A percentile compares a stretch with the other conserved stretches of the same genome.
These are phyloP conservation scores for Pasiphila rectangulata DNA, from an alignment of 2,888 invertebrate species.

Conservation along the genomic window DNA sequence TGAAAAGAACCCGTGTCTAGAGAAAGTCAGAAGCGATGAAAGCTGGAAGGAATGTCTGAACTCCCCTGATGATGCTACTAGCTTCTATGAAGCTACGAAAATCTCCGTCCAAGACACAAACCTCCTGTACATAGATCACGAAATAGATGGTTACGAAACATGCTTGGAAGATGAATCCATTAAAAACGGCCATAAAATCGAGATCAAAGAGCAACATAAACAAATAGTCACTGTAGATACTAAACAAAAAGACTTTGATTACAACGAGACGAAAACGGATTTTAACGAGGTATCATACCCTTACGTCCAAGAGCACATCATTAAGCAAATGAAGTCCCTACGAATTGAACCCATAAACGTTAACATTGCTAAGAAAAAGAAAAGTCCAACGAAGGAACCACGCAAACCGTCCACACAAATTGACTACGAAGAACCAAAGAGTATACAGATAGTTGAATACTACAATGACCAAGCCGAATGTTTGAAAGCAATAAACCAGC, in stretches of 20 bases:
- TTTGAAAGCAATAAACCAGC: constrained; percentile 73
- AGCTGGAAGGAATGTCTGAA: constrained; percentile 71
- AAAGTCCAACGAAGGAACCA: constrained; percentile 64
- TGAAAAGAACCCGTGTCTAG: constrained; percentile 43
- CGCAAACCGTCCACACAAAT: constrained; percentile 59
- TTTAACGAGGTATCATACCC: constrained; percentile 56
- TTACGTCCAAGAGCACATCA: constrained; percentile 73
- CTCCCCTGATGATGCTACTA: constrained; percentile 56
- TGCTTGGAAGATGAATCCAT: constrained; percentile 82
- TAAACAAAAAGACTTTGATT: constrained; percentile 53
- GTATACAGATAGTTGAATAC: constrained; percentile 75
- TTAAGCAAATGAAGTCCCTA: constrained; percentile 75
- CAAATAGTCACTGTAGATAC: constrained; percentile 10
- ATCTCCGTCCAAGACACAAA: constrained; percentile 66
- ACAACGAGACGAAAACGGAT: constrained; percentile 64
- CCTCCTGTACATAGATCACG: constrained; percentile 73
- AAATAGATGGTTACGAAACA: constrained; percentile 82
- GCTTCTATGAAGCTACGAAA: constrained; percentile 58
- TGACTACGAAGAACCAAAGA: constrained; percentile 33
- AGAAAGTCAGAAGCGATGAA: constrained; percentile 66
- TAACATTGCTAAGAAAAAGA: constrained; percentile 60
- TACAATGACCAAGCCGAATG: constrained; percentile 84
- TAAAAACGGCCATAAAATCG: constrained; percentile 68
- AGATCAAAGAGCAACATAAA: constrained; percentile 60
- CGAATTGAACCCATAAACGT: constrained; percentile 71